Evolutionary conservation across 2,113 vertebrate species (phyloP).

Genomic region (Crotalus viridis): DNA sequence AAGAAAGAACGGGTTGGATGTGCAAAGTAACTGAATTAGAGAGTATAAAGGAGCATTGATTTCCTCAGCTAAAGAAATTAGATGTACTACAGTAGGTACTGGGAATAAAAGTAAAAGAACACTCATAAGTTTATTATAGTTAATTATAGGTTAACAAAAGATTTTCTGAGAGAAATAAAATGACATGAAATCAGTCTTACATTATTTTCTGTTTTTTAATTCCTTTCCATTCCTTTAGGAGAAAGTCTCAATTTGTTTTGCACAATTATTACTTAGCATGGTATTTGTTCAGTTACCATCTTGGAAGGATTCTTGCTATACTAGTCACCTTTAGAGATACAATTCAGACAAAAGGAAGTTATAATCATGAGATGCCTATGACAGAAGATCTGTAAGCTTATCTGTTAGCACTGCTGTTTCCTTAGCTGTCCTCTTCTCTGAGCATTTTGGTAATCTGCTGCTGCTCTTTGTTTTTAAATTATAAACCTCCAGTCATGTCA

Average conservation of each 20-base stretch:
- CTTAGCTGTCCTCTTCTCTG: neutral
- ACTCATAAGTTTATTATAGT: neutral
- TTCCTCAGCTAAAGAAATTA: neutral
- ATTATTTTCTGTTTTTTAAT: neutral
- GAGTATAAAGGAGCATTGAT: neutral
- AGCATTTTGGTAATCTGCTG: neutral
- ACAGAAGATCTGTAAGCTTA: neutral
- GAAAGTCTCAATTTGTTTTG: neutral
- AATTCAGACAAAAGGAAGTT: neutral
- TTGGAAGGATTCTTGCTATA: neutral
- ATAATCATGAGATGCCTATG: neutral
- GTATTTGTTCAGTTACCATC: neutral
- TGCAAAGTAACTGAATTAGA: neutral
- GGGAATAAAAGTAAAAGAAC: neutral
- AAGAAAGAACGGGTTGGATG: neutral
- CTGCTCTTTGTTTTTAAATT: neutral
- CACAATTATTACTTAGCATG: neutral
- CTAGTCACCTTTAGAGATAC: neutral
- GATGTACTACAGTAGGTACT: neutral
- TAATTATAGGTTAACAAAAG: neutral
- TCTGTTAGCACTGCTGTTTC: neutral
- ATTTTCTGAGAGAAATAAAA: neutral
- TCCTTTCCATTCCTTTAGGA: neutral
- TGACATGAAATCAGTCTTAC: neutral
- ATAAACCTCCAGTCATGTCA: neutral